Evolutionary conservation across 2,888 invertebrate species (phyloP), one percentile per base, ranked within the genome.

Genomic region (Lasioglossum malachurum): DNA sequence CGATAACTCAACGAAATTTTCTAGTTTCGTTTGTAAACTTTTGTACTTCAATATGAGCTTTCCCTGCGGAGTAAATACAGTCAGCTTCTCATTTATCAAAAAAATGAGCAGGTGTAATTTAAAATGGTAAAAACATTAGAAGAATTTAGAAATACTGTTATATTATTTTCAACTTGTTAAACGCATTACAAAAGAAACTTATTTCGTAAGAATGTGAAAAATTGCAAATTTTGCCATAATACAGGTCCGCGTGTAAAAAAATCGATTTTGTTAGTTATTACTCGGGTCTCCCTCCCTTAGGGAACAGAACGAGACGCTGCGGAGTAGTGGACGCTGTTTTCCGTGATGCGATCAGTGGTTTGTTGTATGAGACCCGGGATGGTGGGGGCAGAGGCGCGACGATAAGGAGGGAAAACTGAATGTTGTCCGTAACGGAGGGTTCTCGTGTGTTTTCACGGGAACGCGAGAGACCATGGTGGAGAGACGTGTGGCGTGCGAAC

Each of bases 401-500:
- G 19, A 7, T 64, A 31, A 64, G 16, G 60, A 31, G 31, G 60
- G 60, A 16, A 27, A 27, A 27, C 27, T 31, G 60, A 27, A 27
- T 27, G 27, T 14, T 31, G 60, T n/a, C 31, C 14, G 60, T 64
- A 16, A 64, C 60, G 16, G 35, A 67, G 19, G 19, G 35, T 23
- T 35, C 23, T 67, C 35, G 38, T 41, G 23, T 0, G 41, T 64
- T 57, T 46, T 14, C 49, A 67, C 27, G 38, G 31, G 14, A 49
- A 46, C 19, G 19, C 31, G 46, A n/a, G 38, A 41, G 5, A 31
- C 19, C 35, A 69, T 23, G 49, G 38, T 41, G 31, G n/a, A 44
- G 19, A 41, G n/a, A 27, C 14, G 27, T n/a, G 27, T 19, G 31
- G 27, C 4, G 44, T 44, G 72, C 76, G 82, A 79, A 74, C 46